Evolutionary conservation across 2,113 vertebrate genomes (phyloP), one percentile per base, ranked within the genome.

Genomic region (Podarcis muralis): DNA sequence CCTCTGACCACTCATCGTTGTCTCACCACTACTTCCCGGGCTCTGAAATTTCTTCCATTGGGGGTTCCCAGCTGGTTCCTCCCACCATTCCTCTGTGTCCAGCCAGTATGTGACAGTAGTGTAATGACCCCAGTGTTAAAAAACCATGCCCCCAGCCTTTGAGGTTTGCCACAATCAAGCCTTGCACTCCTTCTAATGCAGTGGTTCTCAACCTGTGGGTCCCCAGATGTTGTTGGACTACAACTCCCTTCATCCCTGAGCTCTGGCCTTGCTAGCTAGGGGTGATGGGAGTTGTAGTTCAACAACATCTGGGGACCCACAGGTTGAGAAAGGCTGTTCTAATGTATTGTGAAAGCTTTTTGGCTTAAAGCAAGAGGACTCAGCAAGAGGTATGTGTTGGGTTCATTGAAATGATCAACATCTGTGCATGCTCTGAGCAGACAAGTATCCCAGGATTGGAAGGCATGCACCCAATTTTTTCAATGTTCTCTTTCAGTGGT

Each of bases 401-500:
- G 9, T 81, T 81, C 11, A 65, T 25, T 59, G 23, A 76, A 18
- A 59, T 3, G 13, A 85, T 3, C 5, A 18, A 16, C 16, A 59
- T 9, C 9, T 3, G 6, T 75, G 22, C 12, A 13, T 76, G 23
- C 20, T 80, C 40, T 79, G 23, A 71, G 11, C 11, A 71, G 35
- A 35, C 11, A 15, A 1, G 15, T 48, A 68, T 30, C 62, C 30
- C 4, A 75, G 20, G 30, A 48, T 32, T 57, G 32, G n/a, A 7
- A 20, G 1, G 18, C 81, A 5, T 68, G 15, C 18, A 25, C 30
- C 11, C 76, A 1, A 93, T 68, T 89, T 40, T 91, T 78, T 4
- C 83, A 59, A 93, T 13, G 89, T 69, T 95, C 89, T 92, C n/a
- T 90, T 91, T 75, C 96, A 99, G 99, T 99, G 99, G 99, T 99